phyloP scores from a whole-genome alignment of 2,797 vertebrate species.

The Acipenser ruthenus region DNA sequence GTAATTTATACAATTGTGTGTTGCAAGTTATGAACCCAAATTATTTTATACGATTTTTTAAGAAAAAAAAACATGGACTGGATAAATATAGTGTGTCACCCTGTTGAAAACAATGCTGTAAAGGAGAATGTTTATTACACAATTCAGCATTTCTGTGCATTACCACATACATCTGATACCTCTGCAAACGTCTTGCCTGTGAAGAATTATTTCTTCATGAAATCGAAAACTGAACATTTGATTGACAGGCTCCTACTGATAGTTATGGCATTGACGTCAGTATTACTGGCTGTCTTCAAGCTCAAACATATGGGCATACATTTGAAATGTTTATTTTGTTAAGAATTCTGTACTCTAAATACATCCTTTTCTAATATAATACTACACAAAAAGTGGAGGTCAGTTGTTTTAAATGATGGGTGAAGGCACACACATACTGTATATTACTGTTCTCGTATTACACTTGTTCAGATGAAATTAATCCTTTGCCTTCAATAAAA shows the following conservation, averaged over 20 bases:
- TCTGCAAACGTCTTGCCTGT: slow-evolving; percentile 30
- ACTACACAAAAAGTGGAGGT: too few species aligned
- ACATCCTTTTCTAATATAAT: too few species aligned
- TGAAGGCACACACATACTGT: background rate
- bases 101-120: background rate
- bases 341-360: too few species aligned
- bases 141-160: slow-evolving; percentile 5
- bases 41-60: too few species aligned
- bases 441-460: background rate
- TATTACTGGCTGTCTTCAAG: slow-evolving; percentile 49
- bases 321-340: too few species aligned
- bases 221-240: slow-evolving; percentile 51
- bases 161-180: slow-evolving; percentile 12
- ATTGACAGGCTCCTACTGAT: slow-evolving; percentile 59
- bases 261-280: slow-evolving; percentile 51
- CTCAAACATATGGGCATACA: slow-evolving; percentile 1
- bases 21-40: too few species aligned
- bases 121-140: slow-evolving; percentile 14
- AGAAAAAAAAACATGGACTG: too few species aligned
- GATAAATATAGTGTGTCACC: too few species aligned
- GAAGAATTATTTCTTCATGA: slow-evolving; percentile 46
- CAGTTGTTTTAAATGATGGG: background rate
- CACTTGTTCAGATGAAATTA: background rate
- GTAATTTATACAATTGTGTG: too few species aligned
- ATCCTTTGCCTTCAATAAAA: too few species aligned